A percentile compares a stretch with the other conserved stretches of the same genome.
Evolutionary conservation across 2,888 invertebrate genomes (phyloP).

Genomic region (Limnephilus rhombicus): DNA sequence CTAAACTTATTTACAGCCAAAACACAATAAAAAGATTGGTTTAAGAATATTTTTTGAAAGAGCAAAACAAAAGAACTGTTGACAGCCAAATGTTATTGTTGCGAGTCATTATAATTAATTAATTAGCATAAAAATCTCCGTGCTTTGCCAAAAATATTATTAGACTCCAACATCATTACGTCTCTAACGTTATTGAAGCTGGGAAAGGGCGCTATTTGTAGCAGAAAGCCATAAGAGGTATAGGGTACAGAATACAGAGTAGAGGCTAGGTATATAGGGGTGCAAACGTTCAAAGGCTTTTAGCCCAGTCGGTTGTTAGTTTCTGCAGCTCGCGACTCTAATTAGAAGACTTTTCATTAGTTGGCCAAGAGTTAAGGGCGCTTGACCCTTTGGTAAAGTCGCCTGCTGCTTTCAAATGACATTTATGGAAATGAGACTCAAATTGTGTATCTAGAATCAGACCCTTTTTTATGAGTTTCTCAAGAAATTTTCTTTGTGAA

Average conservation of each 20-base stretch:
- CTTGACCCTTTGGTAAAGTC: background rate
- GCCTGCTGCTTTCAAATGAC: background rate
- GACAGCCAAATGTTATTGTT: no score
- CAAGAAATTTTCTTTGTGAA: background rate
- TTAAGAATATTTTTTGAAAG: no score
- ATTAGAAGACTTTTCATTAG: slow-evolving; percentile 31
- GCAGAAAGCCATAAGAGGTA: background rate
- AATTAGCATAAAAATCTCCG: no score
- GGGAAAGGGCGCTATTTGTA: background rate
- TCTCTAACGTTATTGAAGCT: background rate
- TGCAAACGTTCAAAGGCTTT: background rate
- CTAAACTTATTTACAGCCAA: no score
- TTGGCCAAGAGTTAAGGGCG: background rate
- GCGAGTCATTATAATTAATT: no score
- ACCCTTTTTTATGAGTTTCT: background rate
- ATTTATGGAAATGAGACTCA: background rate
- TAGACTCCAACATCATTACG: no score
- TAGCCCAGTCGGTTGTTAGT: background rate
- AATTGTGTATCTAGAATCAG: background rate
- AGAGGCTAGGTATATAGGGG: background rate
- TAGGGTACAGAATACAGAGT: background rate
- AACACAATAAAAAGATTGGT: no score
- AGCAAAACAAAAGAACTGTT: no score
- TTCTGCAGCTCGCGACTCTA: background rate
- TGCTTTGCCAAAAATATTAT: no score